Conservation (phyloP, 2,797 vertebrate genomes). For the Spea hammondii region DNA sequence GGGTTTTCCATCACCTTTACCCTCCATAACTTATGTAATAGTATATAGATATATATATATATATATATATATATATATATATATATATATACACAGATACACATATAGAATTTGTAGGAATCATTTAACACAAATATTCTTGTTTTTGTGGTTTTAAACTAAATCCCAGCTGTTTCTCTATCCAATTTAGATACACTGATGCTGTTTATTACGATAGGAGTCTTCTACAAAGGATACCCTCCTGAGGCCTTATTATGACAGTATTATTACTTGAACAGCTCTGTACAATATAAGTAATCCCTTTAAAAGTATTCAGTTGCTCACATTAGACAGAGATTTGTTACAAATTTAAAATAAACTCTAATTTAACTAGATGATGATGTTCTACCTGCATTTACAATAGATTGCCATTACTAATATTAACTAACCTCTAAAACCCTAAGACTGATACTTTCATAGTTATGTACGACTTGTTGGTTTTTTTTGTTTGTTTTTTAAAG, state of each 20-base stretch:
- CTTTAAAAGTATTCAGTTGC: background rate
- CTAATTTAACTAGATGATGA: background rate
- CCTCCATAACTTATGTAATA: too few relatives aligned
- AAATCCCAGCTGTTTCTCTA: background rate
- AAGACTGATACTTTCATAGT: too few relatives aligned
- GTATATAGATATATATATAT: too few relatives aligned
- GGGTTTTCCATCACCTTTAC: too few relatives aligned
- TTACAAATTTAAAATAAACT: background rate
- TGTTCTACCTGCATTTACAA: background rate
- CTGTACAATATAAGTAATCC: conserved; percentile 3
- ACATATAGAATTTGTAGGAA: too few relatives aligned
- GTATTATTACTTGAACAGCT: background rate
- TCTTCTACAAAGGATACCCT: background rate
- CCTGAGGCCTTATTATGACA: conserved; percentile 2
- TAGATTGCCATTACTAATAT: background rate
- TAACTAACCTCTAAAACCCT: too few relatives aligned
- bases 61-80: too few relatives aligned
- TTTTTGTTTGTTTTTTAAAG: too few relatives aligned
- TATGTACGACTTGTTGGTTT: too few relatives aligned
- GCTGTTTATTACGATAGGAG: background rate
- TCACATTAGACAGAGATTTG: background rate
- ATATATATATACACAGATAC: too few relatives aligned
- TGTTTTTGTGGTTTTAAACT: background rate
- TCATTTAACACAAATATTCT: background rate
- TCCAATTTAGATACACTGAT: background rate